Evolutionary conservation across 2,113 vertebrate genomes (phyloP).

Genomic region (Corythoichthys intestinalis): DNA sequence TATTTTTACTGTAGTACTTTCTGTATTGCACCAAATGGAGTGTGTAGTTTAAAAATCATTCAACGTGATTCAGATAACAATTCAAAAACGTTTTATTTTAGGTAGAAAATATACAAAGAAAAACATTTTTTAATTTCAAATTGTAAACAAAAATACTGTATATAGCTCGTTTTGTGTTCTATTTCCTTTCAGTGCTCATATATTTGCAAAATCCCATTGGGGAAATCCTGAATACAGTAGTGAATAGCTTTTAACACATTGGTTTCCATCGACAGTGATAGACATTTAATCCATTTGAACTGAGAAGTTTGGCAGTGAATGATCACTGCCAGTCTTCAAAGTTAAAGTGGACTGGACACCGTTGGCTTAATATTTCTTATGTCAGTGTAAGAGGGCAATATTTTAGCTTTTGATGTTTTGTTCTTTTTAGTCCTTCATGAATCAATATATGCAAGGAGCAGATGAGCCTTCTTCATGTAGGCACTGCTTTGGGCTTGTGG

Average conservation of each 20-base stretch:
- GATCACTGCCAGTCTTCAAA: no score
- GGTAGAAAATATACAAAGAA: slow-evolving; percentile 5
- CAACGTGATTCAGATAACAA: neutral
- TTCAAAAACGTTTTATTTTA: neutral
- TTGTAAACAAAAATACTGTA: slow-evolving; percentile 54
- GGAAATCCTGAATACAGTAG: slow-evolving; percentile 10
- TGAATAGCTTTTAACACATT: neutral
- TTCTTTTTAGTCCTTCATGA: slow-evolving; percentile 59
- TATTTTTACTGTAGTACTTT: neutral
- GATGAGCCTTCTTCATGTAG: slow-evolving; percentile 69
- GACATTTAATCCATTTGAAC: no score
- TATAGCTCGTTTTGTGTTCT: slow-evolving; percentile 51
- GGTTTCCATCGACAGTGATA: no score
- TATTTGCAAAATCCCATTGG: slow-evolving; percentile 29
- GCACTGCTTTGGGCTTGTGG: slow-evolving; percentile 74
- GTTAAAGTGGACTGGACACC: no score
- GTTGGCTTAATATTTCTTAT: neutral
- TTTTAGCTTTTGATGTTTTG: slow-evolving; percentile 27
- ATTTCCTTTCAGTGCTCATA: slow-evolving; percentile 33
- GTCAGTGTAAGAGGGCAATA: slow-evolving; percentile 21
- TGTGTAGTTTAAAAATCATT: neutral
- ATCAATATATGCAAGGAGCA: slow-evolving; percentile 12
- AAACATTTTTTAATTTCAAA: slow-evolving; percentile 43
- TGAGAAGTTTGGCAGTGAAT: no score
- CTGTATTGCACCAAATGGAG: neutral